phyloP scores from a whole-genome alignment of 35 echinoderm and acorn worm genomes.

The Amphiura filiformis region DNA sequence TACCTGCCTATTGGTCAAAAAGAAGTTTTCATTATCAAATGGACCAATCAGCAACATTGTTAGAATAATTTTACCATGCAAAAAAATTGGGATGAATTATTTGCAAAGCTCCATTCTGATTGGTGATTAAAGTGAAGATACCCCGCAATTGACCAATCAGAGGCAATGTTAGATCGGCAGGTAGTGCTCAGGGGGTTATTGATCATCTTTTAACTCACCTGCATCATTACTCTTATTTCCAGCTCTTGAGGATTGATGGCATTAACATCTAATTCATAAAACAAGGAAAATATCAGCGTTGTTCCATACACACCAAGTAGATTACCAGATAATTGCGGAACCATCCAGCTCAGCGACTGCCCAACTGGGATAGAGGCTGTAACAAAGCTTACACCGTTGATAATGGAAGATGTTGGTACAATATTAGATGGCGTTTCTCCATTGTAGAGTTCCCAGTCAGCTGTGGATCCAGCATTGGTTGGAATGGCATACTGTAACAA shows the following conservation, averaged over 20 bases:
- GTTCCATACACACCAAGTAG: constrained; percentile 51
- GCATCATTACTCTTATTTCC: constrained; percentile 37
- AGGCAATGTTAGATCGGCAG: too few species aligned
- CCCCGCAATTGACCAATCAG: too few species aligned
- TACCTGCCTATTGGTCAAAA: too few species aligned
- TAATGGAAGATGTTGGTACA: not conserved
- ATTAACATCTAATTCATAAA: constrained; percentile 12
- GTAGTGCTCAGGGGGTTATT: too few species aligned
- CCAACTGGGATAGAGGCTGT: constrained; percentile 16
- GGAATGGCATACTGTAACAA: constrained; percentile 47
- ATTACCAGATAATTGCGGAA: constrained; percentile 49
- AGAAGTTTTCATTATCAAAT: too few species aligned
- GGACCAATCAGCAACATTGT: too few species aligned
- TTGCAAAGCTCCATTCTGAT: too few species aligned
- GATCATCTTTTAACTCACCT: constrained; percentile 31
- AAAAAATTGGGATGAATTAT: too few species aligned
- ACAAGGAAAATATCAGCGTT: constrained; percentile 28
- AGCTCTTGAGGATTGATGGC: not conserved
- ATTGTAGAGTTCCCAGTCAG: constrained; percentile 24
- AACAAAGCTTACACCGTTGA: constrained; percentile 15
- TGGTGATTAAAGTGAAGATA: too few species aligned
- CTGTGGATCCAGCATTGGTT: not conserved
- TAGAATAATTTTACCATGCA: too few species aligned
- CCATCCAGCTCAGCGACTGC: constrained; percentile 2
- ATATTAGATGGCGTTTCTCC: not conserved